These are phyloP conservation scores for Heliconius himera DNA, from an alignment of 1,140 invertebrate species.

Conservation along the genomic window DNA sequence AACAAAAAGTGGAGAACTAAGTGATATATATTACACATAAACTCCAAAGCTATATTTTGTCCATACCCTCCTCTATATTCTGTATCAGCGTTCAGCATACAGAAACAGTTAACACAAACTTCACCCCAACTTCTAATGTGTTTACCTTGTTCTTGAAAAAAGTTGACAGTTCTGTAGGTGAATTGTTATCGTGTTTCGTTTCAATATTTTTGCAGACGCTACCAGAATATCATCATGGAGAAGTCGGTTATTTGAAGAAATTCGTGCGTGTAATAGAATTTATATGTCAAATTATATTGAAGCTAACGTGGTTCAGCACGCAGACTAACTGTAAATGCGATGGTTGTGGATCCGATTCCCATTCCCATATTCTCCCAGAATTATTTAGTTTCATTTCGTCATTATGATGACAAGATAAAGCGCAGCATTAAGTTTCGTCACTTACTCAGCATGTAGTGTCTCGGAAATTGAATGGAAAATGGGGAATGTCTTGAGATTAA, in stretches of 20 bases:
- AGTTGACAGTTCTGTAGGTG: conserved; percentile 4
- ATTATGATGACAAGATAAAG: background rate
- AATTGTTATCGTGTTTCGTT: conserved; percentile 7
- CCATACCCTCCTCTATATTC: background rate
- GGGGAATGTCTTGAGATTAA: too few relatives aligned
- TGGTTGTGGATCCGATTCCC: too few relatives aligned
- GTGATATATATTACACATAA: background rate
- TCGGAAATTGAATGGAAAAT: background rate
- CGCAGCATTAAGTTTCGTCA: background rate
- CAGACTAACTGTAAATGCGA: background rate
- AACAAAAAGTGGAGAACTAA: background rate
- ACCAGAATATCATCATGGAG: background rate
- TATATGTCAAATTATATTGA: background rate
- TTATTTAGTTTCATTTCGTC: too few relatives aligned
- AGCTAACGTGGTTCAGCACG: background rate
- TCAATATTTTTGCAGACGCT: background rate
- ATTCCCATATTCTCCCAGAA: too few relatives aligned
- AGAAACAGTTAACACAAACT: background rate
- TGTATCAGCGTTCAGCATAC: background rate
- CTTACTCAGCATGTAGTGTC: background rate
- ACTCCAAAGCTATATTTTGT: background rate
- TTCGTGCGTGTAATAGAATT: background rate
- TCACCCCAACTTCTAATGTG: background rate
- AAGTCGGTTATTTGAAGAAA: conserved; percentile 1
- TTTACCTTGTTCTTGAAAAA: conserved; percentile 6